Evolutionary conservation across 2,888 invertebrate species (phyloP).

Genomic region (Habrosyne pyritoides): DNA sequence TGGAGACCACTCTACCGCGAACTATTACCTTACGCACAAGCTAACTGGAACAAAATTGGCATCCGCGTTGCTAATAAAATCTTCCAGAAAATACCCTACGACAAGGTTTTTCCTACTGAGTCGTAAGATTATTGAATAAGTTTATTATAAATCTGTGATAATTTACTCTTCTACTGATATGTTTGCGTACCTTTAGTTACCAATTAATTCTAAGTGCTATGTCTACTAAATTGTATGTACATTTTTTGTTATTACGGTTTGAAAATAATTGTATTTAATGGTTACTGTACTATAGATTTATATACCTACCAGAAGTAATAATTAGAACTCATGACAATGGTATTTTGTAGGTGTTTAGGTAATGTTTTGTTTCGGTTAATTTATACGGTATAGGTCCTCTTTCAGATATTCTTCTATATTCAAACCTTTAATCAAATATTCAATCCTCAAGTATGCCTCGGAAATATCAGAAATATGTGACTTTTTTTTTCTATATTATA

Average conservation of each 20-base stretch:
- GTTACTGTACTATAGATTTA: no score
- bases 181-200: background rate
- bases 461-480: no score
- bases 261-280: no score
- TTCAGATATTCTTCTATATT: no score
- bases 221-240: no score
- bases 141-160: slow-evolving; percentile 23
- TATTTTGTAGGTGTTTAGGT: background rate
- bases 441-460: no score
- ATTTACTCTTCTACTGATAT: background rate
- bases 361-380: background rate
- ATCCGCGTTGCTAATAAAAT: slow-evolving; percentile 80
- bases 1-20: slow-evolving; percentile 84
- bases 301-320: no score
- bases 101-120: slow-evolving; percentile 55
- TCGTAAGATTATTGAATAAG: slow-evolving; percentile 19
- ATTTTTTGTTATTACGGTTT: no score
- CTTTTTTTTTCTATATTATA: no score
- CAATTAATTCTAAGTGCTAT: no score
- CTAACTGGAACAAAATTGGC: slow-evolving; percentile 81
- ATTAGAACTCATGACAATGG: background rate
- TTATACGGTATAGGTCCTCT: background rate
- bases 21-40: slow-evolving; percentile 80
- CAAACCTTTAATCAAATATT: no score
- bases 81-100: slow-evolving; percentile 80